Evolutionary conservation across 2,113 vertebrate species (phyloP).

Genomic region (Apistogramma diplotaenia): DNA sequence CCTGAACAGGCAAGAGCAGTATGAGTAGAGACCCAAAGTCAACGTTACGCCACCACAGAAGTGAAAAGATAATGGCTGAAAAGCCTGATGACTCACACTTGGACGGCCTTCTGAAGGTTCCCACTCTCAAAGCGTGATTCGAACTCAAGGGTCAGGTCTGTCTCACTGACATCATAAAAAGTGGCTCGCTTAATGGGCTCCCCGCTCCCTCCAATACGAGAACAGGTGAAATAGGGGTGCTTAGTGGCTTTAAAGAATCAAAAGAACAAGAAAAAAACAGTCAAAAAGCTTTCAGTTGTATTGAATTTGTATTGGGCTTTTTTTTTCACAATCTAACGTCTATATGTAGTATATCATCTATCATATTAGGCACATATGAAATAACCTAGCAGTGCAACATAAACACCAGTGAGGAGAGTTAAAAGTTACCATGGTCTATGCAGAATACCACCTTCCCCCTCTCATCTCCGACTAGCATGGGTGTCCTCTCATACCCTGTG

Average conservation of each 20-base stretch:
- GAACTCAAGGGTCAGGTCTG: conserved; percentile 80
- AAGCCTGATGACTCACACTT: conserved; percentile 79
- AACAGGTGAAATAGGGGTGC: conserved; percentile 78
- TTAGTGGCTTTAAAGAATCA: conserved; percentile 56
- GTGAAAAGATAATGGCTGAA: not conserved
- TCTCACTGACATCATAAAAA: conserved; percentile 12
- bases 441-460: conserved; percentile 81
- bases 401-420: not conserved
- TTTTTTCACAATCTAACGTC: not conserved
- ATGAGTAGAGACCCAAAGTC: not conserved
- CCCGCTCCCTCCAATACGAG: conserved; percentile 78
- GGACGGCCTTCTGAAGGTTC: conserved; percentile 88
- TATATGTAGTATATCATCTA: not conserved
- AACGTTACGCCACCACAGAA: not conserved
- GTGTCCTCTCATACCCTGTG: conserved; percentile 65
- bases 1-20: conserved; percentile 65
- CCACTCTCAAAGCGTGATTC: conserved; percentile 95
- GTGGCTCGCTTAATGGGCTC: conserved; percentile 61
- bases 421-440: conserved; percentile 79
- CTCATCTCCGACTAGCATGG: conserved; percentile 52
- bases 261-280: not conserved
- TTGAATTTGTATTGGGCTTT: not conserved
- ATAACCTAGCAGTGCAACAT: not conserved
- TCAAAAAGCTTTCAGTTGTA: not conserved
- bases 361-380: not conserved